Evolutionary conservation across 2,113 vertebrate genomes (phyloP).

Genomic region (Mirza zaza): DNA sequence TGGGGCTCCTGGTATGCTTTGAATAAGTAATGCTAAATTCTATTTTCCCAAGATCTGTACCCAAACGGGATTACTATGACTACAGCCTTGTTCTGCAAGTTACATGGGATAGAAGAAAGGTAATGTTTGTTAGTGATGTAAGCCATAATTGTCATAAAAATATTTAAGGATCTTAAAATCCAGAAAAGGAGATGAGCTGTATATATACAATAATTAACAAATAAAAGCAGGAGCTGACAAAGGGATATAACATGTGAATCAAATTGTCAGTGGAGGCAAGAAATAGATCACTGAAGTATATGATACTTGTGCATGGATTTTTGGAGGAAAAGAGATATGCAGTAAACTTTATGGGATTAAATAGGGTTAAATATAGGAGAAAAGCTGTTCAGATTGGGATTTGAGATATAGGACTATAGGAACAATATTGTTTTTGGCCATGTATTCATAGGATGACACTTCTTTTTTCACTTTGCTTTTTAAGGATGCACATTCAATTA

Average conservation of each 20-base stretch:
- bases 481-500: neutral
- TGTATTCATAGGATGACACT: neutral
- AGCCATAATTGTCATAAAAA: neutral
- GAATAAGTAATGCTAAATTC: neutral
- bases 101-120: neutral
- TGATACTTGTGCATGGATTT: neutral
- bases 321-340: conserved; percentile 14
- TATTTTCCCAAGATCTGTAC: neutral
- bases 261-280: neutral
- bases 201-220: neutral
- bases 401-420: neutral
- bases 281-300: neutral
- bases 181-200: neutral
- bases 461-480: neutral
- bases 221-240: neutral
- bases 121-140: neutral
- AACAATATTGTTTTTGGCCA: neutral
- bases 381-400: neutral
- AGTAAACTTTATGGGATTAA: neutral
- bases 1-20: neutral
- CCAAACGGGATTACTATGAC: neutral
- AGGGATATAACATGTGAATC: neutral
- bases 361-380: neutral
- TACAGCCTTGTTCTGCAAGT: neutral
- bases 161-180: conserved; percentile 35